Conservation (phyloP, 53 echinoderm and acorn worm genomes). For the Patiria pectinifera region DNA sequence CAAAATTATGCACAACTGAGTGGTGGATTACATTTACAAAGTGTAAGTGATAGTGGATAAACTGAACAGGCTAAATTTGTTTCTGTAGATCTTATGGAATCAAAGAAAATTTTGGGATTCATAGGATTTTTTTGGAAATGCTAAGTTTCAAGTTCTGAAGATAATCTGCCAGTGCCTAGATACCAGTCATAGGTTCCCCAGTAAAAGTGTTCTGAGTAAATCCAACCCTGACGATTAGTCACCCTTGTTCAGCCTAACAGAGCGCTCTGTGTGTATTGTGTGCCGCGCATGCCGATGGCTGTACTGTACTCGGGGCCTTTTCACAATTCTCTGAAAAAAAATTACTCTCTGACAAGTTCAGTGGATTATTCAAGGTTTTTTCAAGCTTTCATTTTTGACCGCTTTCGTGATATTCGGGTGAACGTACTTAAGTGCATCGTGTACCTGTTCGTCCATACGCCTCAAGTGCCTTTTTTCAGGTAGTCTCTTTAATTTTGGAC, state of each 20-base stretch:
- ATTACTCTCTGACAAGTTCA: neutral
- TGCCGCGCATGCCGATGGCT: neutral
- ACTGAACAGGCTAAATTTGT: too few relatives aligned
- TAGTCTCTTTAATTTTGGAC: too few relatives aligned
- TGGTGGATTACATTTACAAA: too few relatives aligned
- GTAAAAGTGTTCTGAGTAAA: neutral
- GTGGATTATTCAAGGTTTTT: neutral
- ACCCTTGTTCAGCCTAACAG: neutral
- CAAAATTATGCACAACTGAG: too few relatives aligned
- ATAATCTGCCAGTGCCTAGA: too few relatives aligned
- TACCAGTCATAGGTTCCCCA: neutral
- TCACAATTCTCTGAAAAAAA: constrained; percentile 37
- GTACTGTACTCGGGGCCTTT: neutral
- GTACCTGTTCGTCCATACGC: too few relatives aligned
- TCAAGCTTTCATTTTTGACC: neutral
- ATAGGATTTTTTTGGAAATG: too few relatives aligned
- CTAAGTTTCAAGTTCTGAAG: too few relatives aligned
- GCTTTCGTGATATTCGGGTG: neutral
- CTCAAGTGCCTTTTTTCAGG: too few relatives aligned
- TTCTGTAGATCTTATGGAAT: too few relatives aligned
- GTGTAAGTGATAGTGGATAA: too few relatives aligned
- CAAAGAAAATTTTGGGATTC: too few relatives aligned
- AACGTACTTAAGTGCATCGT: neutral
- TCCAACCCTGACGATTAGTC: constrained; percentile 24
- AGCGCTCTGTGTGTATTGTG: constrained; percentile 6